Evolutionary conservation across 2,888 invertebrate genomes (phyloP).

Genomic region (Drosophila koepferae): DNA sequence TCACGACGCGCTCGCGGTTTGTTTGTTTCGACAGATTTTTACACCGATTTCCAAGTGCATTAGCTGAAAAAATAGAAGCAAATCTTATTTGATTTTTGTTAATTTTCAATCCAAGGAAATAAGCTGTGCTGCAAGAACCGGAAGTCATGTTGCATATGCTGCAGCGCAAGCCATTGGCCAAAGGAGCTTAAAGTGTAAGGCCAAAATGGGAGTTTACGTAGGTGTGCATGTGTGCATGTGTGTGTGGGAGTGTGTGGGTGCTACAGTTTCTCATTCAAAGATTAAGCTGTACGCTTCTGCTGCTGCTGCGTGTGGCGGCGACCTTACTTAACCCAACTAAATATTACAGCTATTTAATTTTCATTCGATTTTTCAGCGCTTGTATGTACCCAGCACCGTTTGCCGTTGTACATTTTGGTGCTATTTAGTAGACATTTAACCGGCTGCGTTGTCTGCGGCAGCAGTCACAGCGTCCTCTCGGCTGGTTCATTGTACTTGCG

Average conservation of each 20-base stretch:
- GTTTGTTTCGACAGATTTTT: conserved; percentile 61
- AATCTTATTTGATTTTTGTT: conserved; percentile 20
- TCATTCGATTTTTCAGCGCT: conserved; percentile 66
- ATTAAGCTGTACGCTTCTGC: conserved; percentile 9
- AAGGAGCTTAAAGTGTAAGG: conserved; percentile 34
- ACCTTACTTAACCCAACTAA: conserved; percentile 22
- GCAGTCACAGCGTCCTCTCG: conserved; percentile 14
- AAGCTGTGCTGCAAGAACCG: conserved; percentile 10
- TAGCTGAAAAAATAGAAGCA: conserved; percentile 2
- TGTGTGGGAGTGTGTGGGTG: not conserved
- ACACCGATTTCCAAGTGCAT: conserved; percentile 32
- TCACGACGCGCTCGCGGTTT: conserved; percentile 78
- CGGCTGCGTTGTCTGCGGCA: conserved; percentile 28
- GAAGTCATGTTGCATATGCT: conserved; percentile 15
- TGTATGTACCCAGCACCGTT: conserved; percentile 37
- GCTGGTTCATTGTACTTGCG: conserved; percentile 59
- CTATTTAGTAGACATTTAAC: conserved; percentile 33
- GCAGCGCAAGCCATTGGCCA: conserved; percentile 8
- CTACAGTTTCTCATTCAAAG: conserved; percentile 46
- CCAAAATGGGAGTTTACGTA: conserved; percentile 5
- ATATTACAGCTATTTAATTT: conserved; percentile 52
- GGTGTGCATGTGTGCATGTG: conserved; percentile 3
- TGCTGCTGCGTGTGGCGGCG: not conserved
- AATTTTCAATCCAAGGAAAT: conserved; percentile 6
- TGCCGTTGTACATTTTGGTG: conserved; percentile 13